Evolutionary conservation across 2,888 invertebrate genomes (phyloP), one percentile per base, ranked within the genome.

Genomic region (Amblyteles armatorius): DNA sequence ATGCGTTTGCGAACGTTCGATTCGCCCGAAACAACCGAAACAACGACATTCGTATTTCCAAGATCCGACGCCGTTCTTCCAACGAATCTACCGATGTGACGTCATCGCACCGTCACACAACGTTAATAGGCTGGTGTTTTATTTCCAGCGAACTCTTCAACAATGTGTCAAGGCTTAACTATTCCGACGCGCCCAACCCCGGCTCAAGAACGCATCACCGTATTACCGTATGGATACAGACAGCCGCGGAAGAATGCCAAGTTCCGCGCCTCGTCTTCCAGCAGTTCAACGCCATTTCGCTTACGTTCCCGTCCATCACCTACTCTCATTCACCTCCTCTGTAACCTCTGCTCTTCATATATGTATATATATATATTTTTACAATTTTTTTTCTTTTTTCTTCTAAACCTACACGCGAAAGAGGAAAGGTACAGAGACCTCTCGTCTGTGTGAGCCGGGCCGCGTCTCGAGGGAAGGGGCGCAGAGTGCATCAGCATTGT

Each of bases 401-500:
- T 60, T 16, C 19, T 44, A 63, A 48, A 60, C 68, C 68, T 50
- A 57, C 72, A 9, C 36, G 29, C 55, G 67, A 69, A 67, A 76
- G 65, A 57, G 55, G 48, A 76, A 67, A 67, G 67, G 57, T 67
- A 73, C 55, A 57, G 13, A 63, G 7, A 60, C 22, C 63, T 65
- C 65, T 4, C 36, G 36, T 36, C 36, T 9, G 9, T 67, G 69
- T 73, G 79, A 74, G 73, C 79, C 65, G 65, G 16, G 76, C 72
- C 77, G 76, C 22, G 48, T 72, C 79, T 76, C 63, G 29, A 40
- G 72, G 72, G 33, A 65, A 65, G 50, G 69, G 57, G 40, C 44
- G 57, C 57, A 44, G 65, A 83, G 80, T 76, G 81, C 78, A 52
- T 71, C 44, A 48, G 79, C 76, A 86, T 86, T 84, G 86, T 86